phyloP scores from a whole-genome alignment of 2,113 vertebrate species.

The Channa maculata region DNA sequence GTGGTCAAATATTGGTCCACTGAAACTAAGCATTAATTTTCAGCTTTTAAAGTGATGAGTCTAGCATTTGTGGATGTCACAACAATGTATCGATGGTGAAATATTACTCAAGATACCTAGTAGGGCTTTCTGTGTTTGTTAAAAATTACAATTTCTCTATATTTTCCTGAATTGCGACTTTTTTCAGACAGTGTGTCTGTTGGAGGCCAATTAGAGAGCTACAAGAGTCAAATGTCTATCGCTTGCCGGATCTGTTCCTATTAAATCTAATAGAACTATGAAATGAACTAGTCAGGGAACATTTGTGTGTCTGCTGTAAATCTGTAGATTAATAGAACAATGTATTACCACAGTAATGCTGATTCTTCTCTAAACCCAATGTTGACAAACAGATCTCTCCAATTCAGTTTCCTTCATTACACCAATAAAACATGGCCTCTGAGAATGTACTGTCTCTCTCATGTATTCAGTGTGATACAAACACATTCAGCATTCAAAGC shows the following conservation, averaged over 20 bases:
- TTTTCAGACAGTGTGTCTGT: constrained; percentile 48
- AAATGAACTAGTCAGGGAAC: constrained; percentile 49
- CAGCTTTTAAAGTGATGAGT: constrained; percentile 49
- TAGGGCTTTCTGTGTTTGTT: constrained; percentile 30
- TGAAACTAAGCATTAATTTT: constrained; percentile 44
- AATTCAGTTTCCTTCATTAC: constrained; percentile 19
- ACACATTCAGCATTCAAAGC: constrained; percentile 42
- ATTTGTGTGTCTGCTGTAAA: constrained; percentile 30
- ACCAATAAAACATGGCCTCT: constrained; percentile 29
- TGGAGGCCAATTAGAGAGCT: constrained; percentile 68
- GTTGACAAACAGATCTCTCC: constrained; percentile 48
- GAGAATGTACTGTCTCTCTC: constrained; percentile 22
- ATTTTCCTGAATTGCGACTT: constrained; percentile 49
- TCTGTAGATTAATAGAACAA: constrained; percentile 45
- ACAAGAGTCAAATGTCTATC: constrained; percentile 54
- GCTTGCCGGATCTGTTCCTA: constrained; percentile 38
- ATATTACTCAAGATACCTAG: constrained; percentile 9
- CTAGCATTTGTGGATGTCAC: constrained; percentile 40
- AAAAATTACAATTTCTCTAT: constrained; percentile 22
- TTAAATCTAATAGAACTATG: constrained; percentile 39
- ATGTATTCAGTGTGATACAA: constrained; percentile 25
- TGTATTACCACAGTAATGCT: constrained; percentile 11
- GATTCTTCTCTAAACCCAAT: constrained; percentile 25
- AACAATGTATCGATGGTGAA: constrained; percentile 34
- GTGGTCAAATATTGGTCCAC: constrained; percentile 32